Base-by-base conservation (phyloP, 2,888 invertebrate genomes). In the Tinea semifulvella region DNA sequence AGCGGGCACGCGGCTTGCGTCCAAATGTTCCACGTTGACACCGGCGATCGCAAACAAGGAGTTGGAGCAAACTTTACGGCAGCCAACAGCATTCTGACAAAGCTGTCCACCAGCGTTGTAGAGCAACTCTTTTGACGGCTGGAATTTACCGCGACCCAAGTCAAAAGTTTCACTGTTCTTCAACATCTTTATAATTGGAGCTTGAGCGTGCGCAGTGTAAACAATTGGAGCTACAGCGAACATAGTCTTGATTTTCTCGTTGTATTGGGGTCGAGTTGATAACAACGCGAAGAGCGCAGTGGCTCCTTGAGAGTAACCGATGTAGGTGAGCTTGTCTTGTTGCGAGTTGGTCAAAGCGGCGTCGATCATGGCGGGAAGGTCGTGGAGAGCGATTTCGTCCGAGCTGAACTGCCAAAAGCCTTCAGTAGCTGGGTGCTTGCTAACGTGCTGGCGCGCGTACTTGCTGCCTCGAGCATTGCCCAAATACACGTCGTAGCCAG, bases 1-100 rank as follows among this genome's bases (percentile, higher is more conserved):
- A 1, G 82, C 76, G 2, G 83, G 82, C n/a, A 85, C 56, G 44
- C 82, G 61, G 3, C 75, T 75, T 46, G 65, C 57, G 52, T 87
- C 85, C 51, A 87, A 61, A 54, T 84, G 79, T 8, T 76, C 65
- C 2, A 74, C 64, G 68, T 85, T 84, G 40, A 80, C 71, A 19
- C 91, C 90, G 27, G 84, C 75, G 47, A 88, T 67, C 14, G 88
- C 67, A 60, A 88, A 87, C 52, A 88, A 68, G 7, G 85, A 56
- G 58, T 87, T 83, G 44, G 84, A 73, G 58, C 89, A 89, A 3
- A 89, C 55, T 25, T 71, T 59, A 53, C 82, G 77, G 48, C 65
- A 67, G 35, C 71, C 71, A 49, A 69, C 63, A 48, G 64, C 62
- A 4, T 63, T 61, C 48, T 63, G 56, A 53, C 68, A 68, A 66